Base-by-base conservation (phyloP, 2,113 vertebrate species). In the Patagioenas fasciata region DNA sequence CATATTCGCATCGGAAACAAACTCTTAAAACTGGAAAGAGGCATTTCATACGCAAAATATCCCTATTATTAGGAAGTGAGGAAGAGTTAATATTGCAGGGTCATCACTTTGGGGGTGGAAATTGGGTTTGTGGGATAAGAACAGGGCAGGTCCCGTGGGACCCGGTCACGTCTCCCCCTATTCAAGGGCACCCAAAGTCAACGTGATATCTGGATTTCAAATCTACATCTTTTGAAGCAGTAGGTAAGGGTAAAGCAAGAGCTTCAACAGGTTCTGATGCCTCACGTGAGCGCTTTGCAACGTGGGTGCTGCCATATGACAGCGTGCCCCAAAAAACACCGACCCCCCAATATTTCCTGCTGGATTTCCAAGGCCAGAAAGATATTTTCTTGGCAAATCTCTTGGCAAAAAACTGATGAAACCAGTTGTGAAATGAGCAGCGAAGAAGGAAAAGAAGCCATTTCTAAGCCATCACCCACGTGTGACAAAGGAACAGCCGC, bases 221-320 rank as follows among this genome's bases (percentile, higher is more conserved):
- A 64, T 26, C 47, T 80, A 25, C 54, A 80, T 51, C 57, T 71
- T 47, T 85, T 61, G 11, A 34, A 48, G 61, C 25, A 91, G 11
- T 13, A 15, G 3, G 9, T 26, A 20, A 60, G 9, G 24, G 29
- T 12, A 47, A 67, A 80, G n/a, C 19, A 47, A 34, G 82, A 73
- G n/a, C 53, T 80, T 40, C 53, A 13, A 6, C 32, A 53, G 16
- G 51, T 25, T 67, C 24, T 40, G n/a, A 53, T 53, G 74, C 32
- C 53, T 61, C 54, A 5, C 0, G 2, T 40, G 25, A 2, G 0
- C 0, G 0, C 29, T 24, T 60, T 66, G 44, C 38, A 31, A 47
- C 47, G 60, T 0, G 0, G 38, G 28, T 29, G 25, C 60, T 67
- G 67, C 28, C 60, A 48, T 44, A 38, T 21, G 15, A 21, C 38